Evolutionary conservation across 2,888 invertebrate genomes (phyloP).

Genomic region (Callyntrura sp.): DNA sequence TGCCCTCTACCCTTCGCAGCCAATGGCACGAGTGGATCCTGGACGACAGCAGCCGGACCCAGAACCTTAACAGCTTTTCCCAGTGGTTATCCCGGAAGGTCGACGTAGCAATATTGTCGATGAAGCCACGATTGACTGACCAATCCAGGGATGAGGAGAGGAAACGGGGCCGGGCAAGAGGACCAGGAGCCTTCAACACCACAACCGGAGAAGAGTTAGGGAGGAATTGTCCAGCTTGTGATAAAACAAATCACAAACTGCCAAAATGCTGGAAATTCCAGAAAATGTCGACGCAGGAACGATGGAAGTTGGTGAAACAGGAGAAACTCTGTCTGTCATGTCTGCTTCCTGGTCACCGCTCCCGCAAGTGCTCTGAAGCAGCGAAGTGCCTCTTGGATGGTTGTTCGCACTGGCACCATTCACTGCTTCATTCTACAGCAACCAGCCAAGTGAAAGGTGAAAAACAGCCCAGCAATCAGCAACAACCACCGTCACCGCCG

Average conservation of each 20-base stretch:
- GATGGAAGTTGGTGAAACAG: neutral
- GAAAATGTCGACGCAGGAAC: neutral
- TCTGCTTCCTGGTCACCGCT: neutral
- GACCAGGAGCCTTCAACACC: neutral
- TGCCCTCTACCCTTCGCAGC: neutral
- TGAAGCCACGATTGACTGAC: neutral
- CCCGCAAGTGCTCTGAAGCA: neutral
- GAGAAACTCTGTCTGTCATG: neutral
- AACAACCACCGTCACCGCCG: neutral
- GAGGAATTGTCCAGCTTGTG: neutral
- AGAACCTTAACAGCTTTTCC: neutral
- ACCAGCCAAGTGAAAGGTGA: neutral
- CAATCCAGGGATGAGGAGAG: neutral
- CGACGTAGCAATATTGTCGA: neutral
- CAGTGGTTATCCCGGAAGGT: neutral
- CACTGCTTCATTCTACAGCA: conserved; percentile 39
- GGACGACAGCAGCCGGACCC: neutral
- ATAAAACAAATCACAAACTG: neutral
- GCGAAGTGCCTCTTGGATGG: neutral
- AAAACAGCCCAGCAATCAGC: neutral
- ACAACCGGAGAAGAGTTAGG: neutral
- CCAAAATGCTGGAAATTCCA: neutral
- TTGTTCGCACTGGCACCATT: conserved; percentile 28
- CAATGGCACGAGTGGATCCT: neutral
- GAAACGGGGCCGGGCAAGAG: neutral